Conservation (phyloP, 2,888 invertebrate species). For the Campaea margaritaria region DNA sequence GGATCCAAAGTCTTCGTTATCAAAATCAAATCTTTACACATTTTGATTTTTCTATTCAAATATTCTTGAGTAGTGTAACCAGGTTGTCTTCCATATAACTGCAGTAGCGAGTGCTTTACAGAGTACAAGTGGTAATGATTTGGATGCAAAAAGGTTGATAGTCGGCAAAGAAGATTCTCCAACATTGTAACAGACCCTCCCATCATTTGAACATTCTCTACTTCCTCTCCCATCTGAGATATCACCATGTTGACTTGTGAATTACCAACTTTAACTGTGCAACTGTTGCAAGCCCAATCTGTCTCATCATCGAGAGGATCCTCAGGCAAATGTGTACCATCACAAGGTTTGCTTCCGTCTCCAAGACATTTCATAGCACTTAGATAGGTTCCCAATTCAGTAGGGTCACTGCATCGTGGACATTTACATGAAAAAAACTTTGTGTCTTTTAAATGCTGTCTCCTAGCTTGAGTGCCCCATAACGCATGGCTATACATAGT, state of each 20-base stretch:
- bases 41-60: conserved; percentile 87
- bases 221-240: conserved; percentile 90
- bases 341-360: conserved; percentile 84
- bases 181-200: conserved; percentile 86
- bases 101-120: conserved; percentile 92
- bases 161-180: conserved; percentile 87
- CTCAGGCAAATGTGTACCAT: conserved; percentile 89
- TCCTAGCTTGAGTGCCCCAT: conserved; percentile 93
- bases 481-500: conserved; percentile 95
- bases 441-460: conserved; percentile 90
- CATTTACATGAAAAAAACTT: conserved; percentile 93
- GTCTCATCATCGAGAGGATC: conserved; percentile 89
- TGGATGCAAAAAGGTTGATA: conserved; percentile 91
- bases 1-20: conserved; percentile 89
- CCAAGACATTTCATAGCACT: conserved; percentile 89
- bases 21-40: conserved; percentile 87
- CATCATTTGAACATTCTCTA: conserved; percentile 87
- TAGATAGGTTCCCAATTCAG: conserved; percentile 91
- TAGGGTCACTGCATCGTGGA: conserved; percentile 90
- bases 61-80: conserved; percentile 87
- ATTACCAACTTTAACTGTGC: conserved; percentile 87
- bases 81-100: conserved; percentile 90
- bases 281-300: conserved; percentile 91
- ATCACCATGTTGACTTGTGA: conserved; percentile 88
- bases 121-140: conserved; percentile 94